phyloP scores from a whole-genome alignment of 2,888 invertebrate genomes.

The Cistogaster globosa region DNA sequence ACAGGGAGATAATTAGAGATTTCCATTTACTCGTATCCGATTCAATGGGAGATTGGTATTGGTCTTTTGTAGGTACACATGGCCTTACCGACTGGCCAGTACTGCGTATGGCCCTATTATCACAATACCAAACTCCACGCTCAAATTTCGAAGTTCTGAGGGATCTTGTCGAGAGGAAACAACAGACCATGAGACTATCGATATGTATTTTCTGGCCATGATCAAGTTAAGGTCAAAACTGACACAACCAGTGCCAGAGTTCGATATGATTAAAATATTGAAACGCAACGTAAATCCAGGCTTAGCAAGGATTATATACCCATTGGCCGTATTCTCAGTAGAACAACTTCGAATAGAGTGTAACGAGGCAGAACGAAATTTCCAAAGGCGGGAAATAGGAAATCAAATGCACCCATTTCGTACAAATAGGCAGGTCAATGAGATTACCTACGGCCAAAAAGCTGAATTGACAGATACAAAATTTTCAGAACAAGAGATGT shows the following conservation, averaged over 20 bases:
- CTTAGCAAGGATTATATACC: background rate
- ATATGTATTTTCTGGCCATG: background rate
- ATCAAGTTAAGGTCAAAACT: background rate
- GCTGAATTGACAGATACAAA: too few relatives aligned
- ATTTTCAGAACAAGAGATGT: too few relatives aligned
- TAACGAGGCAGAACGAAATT: too few relatives aligned
- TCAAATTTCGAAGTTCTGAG: slow-evolving; percentile 18
- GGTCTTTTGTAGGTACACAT: slow-evolving; percentile 3
- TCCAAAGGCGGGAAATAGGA: too few relatives aligned
- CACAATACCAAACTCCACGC: slow-evolving; percentile 7
- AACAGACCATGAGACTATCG: background rate
- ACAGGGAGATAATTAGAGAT: slow-evolving; percentile 4
- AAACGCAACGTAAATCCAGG: background rate
- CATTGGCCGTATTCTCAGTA: too few relatives aligned
- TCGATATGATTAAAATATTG: too few relatives aligned
- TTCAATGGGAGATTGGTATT: slow-evolving; percentile 17
- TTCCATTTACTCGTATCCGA: slow-evolving; percentile 10
- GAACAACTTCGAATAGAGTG: too few relatives aligned
- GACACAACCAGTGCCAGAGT: background rate
- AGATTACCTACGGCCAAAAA: too few relatives aligned
- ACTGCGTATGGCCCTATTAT: background rate
- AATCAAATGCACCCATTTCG: too few relatives aligned
- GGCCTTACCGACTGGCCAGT: slow-evolving; percentile 12
- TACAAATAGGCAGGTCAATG: too few relatives aligned
- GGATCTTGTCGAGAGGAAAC: slow-evolving; percentile 12